Evolutionary conservation across 1,140 invertebrate species (phyloP).

Genomic region (Drosophila kurseongensis): DNA sequence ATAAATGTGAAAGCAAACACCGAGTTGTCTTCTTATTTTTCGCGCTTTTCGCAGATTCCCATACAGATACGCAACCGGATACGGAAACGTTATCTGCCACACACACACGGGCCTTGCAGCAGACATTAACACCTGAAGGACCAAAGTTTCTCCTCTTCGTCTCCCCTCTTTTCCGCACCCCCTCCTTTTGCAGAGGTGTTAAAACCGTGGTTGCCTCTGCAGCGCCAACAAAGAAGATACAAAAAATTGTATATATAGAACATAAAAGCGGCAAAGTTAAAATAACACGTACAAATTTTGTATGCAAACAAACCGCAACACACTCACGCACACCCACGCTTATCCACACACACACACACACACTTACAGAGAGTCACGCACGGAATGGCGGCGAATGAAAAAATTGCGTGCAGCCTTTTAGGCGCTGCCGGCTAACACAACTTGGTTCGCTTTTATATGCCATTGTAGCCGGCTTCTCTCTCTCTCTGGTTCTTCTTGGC

Average conservation of each 20-base stretch:
- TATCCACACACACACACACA: constrained; percentile 3
- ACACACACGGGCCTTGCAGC: constrained; percentile 60
- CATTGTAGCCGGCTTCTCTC: constrained; percentile 30
- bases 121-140: constrained; percentile 76
- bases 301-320: constrained; percentile 70
- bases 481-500: constrained; percentile 20
- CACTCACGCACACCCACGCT: constrained; percentile 7
- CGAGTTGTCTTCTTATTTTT: constrained; percentile 39
- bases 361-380: constrained; percentile 31
- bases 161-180: not conserved
- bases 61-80: constrained; percentile 31
- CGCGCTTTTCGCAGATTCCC: constrained; percentile 1
- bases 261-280: constrained; percentile 62
- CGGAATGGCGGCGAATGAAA: constrained; percentile 61
- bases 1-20: constrained; percentile 72
- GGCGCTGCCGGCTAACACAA: constrained; percentile 53
- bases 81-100: constrained; percentile 63
- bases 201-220: constrained; percentile 44
- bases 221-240: constrained; percentile 41
- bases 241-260: constrained; percentile 56
- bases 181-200: constrained; percentile 48
- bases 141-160: constrained; percentile 39
- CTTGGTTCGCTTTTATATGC: constrained; percentile 38
- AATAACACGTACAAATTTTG: constrained; percentile 75
- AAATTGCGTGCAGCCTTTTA: constrained; percentile 79